Percentiles rank a stretch among this genome's conserved stretches.
phyloP scores from a whole-genome alignment of 2,888 invertebrate genomes.

The Epirrita christyi region DNA sequence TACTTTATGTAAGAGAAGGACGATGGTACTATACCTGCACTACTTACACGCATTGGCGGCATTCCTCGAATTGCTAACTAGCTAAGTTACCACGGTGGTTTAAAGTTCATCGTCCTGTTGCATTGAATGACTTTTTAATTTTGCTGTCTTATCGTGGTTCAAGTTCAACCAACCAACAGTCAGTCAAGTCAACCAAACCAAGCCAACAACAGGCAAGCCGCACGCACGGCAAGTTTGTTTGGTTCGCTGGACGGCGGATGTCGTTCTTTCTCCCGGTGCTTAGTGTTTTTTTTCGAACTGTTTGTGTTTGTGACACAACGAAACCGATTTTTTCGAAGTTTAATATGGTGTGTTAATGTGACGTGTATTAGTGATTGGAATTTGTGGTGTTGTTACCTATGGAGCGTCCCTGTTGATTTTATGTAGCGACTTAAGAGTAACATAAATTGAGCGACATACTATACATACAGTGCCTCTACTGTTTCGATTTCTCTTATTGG shows the following conservation, averaged over 20 bases:
- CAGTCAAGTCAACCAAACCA: slow-evolving; percentile 12
- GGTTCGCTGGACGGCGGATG: slow-evolving; percentile 67
- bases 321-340: slow-evolving; percentile 60
- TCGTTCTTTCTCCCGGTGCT: slow-evolving; percentile 59
- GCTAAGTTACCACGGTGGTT: slow-evolving; percentile 47
- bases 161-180: slow-evolving; percentile 18
- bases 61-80: slow-evolving; percentile 54
- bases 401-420: slow-evolving; percentile 43
- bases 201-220: slow-evolving; percentile 40
- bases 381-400: slow-evolving; percentile 46
- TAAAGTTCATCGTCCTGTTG: slow-evolving; percentile 20
- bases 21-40: slow-evolving; percentile 41
- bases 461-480: slow-evolving; percentile 20
- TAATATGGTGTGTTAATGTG: slow-evolving; percentile 63
- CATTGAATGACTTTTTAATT: slow-evolving; percentile 49
- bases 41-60: slow-evolving; percentile 55
- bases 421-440: slow-evolving; percentile 40
- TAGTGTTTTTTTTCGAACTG: slow-evolving; percentile 61
- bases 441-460: slow-evolving; percentile 56
- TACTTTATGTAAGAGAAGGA: slow-evolving; percentile 40
- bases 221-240: slow-evolving; percentile 68
- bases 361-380: slow-evolving; percentile 53
- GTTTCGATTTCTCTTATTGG: slow-evolving; percentile 52
- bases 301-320: slow-evolving; percentile 57
- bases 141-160: slow-evolving; percentile 47